These are phyloP conservation scores for Borostomias antarcticus DNA, from an alignment of 2,797 vertebrate species.

Conservation along the genomic window DNA sequence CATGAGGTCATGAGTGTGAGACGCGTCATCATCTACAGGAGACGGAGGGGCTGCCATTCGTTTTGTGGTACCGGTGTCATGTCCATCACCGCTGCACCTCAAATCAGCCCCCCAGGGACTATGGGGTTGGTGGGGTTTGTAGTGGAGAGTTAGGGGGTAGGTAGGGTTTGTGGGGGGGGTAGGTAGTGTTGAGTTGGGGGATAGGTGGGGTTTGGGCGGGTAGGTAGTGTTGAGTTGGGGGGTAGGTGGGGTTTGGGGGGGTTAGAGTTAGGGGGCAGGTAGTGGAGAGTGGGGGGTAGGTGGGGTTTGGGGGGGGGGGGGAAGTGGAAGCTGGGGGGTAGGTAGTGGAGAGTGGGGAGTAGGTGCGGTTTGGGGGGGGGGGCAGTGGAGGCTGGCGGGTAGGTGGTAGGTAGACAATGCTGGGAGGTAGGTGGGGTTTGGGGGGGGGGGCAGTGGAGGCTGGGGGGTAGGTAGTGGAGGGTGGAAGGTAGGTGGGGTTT, in stretches of 20 bases:
- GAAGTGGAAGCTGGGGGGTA: neutral
- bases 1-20: constrained; percentile 60
- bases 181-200: neutral
- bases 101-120: neutral
- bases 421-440: too few relatives aligned
- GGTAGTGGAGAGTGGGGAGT: neutral
- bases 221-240: neutral
- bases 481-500: neutral
- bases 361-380: neutral
- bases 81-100: neutral
- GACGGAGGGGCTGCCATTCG: constrained; percentile 42
- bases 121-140: too few relatives aligned
- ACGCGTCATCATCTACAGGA: constrained; percentile 65
- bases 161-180: neutral
- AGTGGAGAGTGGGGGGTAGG: neutral
- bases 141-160: too few relatives aligned
- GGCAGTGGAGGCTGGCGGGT: neutral
- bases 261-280: neutral
- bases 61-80: constrained; percentile 33
- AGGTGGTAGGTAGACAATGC: too few relatives aligned
- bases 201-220: neutral
- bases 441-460: neutral
- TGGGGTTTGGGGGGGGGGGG: too few relatives aligned
- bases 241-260: neutral
- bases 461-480: neutral